Evolutionary conservation across 2,113 vertebrate genomes (phyloP).

Genomic region (Conger conger): DNA sequence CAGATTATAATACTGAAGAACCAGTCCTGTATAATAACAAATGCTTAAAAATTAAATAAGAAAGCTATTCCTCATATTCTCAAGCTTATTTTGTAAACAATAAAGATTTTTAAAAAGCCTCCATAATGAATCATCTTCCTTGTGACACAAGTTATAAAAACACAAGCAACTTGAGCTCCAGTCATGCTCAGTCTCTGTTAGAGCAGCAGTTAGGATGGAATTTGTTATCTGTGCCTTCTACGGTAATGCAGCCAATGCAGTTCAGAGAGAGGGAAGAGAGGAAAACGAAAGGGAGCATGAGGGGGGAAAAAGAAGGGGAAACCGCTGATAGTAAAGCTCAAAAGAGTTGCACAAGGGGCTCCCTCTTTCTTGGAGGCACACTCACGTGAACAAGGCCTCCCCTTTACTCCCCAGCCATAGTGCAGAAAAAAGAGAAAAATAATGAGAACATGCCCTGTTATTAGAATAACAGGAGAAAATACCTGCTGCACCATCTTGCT

Average conservation of each 20-base stretch:
- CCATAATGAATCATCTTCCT: not conserved
- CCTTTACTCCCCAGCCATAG: conserved; percentile 51
- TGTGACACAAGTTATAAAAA: conserved; percentile 18
- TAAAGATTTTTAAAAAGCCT: no score
- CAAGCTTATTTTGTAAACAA: not conserved
- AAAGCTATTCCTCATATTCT: not conserved
- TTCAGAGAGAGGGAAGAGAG: conserved; percentile 16
- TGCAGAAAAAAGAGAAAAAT: conserved; percentile 34
- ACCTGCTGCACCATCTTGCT: conserved; percentile 85
- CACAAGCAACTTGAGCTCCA: conserved; percentile 20
- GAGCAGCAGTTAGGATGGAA: not conserved
- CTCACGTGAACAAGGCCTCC: conserved; percentile 30
- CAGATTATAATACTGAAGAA: not conserved
- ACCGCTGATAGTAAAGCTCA: conserved; percentile 42
- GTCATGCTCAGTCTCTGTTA: conserved; percentile 22
- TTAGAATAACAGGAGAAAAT: conserved; percentile 65
- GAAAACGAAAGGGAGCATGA: conserved; percentile 1
- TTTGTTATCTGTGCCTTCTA: conserved; percentile 24
- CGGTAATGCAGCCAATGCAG: conserved; percentile 22
- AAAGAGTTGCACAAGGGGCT: conserved; percentile 42
- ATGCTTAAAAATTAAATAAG: not conserved
- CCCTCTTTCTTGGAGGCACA: conserved; percentile 39
- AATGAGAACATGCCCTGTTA: conserved; percentile 36
- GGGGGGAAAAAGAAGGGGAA: conserved; percentile 13
- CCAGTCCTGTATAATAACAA: not conserved